A percentile compares a stretch with the other conserved stretches of the same genome.
Evolutionary conservation across 1,140 invertebrate genomes (phyloP).

Genomic region (Kradibia gibbosae): DNA sequence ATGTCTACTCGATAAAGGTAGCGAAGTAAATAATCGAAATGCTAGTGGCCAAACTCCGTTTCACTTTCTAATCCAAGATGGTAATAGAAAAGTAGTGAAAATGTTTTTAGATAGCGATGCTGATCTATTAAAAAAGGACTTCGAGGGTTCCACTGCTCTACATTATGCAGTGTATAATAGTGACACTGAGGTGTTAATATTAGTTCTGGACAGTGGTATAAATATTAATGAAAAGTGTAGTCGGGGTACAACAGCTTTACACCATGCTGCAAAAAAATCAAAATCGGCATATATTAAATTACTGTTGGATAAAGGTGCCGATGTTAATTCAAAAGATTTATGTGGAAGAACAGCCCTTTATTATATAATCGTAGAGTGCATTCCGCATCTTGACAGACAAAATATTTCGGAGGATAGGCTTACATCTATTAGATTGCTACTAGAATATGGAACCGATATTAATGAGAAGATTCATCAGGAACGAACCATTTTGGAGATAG

Average conservation of each 20-base stretch:
- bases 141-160: not conserved
- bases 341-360: not conserved
- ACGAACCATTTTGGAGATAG: not conserved
- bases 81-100: not conserved
- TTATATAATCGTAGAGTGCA: not conserved
- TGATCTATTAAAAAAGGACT: not conserved
- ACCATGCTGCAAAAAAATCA: conserved; percentile 7
- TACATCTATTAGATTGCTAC: not conserved
- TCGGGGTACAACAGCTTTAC: not conserved
- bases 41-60: conserved; percentile 2
- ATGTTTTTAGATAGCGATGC: not conserved
- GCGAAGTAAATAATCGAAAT: conserved; percentile 3
- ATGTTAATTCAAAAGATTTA: not conserved
- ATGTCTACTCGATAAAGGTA: not conserved
- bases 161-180: conserved; percentile 8
- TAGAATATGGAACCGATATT: not conserved
- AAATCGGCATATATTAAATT: not conserved
- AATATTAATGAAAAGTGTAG: not conserved
- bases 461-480: not conserved
- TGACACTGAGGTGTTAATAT: not conserved
- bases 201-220: not conserved
- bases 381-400: not conserved
- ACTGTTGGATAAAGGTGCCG: not conserved
- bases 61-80: conserved; percentile 12
- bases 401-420: not conserved